Percentiles rank a stretch among this genome's conserved stretches.
Evolutionary conservation across 1,140 invertebrate species (phyloP).

Genomic region (Caenorhabditis briggsae): DNA sequence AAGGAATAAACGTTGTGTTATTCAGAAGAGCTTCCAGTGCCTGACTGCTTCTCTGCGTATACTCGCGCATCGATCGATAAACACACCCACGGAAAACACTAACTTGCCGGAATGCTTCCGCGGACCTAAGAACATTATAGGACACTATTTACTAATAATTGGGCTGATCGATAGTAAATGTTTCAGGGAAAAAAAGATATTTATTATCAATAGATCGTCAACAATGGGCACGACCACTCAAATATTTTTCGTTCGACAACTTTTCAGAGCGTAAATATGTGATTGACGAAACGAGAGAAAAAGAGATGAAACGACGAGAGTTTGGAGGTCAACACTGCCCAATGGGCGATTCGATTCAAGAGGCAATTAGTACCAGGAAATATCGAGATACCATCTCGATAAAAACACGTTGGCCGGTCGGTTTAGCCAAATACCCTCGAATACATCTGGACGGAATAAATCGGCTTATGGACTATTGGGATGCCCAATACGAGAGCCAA

Average conservation of each 20-base stretch:
- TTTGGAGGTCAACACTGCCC: neutral
- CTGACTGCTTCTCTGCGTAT: neutral
- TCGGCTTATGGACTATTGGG: constrained; percentile 7
- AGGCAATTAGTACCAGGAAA: neutral
- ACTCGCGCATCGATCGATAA: neutral
- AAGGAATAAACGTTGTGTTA: neutral
- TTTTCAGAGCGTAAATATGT: constrained; percentile 2
- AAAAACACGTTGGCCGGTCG: neutral
- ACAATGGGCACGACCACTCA: neutral
- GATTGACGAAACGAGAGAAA: neutral
- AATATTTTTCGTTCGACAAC: constrained; percentile 14
- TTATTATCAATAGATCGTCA: neutral
- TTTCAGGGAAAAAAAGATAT: neutral
- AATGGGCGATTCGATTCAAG: neutral
- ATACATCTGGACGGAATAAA: neutral
- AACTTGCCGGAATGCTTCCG: neutral
- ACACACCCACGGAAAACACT: neutral
- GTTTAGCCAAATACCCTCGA: neutral
- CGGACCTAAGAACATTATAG: neutral
- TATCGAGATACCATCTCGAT: constrained; percentile 9
- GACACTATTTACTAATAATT: neutral
- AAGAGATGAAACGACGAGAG: neutral
- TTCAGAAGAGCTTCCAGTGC: neutral
- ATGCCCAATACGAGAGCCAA: neutral
- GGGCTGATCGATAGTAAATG: neutral